A percentile compares a stretch with the other conserved stretches of the same genome.
Evolutionary conservation across 2,888 invertebrate species (phyloP).

Genomic region (Sussaba pulchella): DNA sequence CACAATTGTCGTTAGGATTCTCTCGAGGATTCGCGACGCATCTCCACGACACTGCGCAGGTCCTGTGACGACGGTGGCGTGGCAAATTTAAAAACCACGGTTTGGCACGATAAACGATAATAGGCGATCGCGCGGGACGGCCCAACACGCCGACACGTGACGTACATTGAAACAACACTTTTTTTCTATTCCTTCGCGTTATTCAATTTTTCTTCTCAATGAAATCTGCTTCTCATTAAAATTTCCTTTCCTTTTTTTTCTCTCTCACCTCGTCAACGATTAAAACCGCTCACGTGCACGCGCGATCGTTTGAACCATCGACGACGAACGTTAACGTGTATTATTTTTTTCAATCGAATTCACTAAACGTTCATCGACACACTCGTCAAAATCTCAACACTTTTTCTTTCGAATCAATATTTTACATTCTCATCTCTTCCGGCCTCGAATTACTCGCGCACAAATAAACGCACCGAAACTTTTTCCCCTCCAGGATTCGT

Average conservation of each 20-base stretch:
- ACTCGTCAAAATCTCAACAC: constrained; percentile 1
- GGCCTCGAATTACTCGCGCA: no score
- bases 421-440: no score
- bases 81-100: constrained; percentile 32
- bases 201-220: constrained; percentile 13
- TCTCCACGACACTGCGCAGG: constrained; percentile 73
- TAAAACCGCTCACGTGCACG: not conserved
- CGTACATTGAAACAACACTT: constrained; percentile 76
- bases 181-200: constrained; percentile 24
- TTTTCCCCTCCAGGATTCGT: no score
- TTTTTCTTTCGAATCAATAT: no score
- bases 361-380: not conserved
- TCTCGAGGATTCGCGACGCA: constrained; percentile 79
- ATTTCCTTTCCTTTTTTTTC: not conserved
- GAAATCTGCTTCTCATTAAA: no score
- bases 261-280: not conserved
- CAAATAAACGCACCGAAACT: no score
- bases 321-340: not conserved
- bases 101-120: constrained; percentile 56
- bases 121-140: constrained; percentile 63
- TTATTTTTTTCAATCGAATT: constrained; percentile 9
- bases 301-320: not conserved
- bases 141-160: constrained; percentile 76
- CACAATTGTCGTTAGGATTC: constrained; percentile 72
- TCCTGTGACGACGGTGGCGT: constrained; percentile 73